Base-by-base conservation (phyloP, 1,140 invertebrate species). In the Zaprionus lachaisei region DNA sequence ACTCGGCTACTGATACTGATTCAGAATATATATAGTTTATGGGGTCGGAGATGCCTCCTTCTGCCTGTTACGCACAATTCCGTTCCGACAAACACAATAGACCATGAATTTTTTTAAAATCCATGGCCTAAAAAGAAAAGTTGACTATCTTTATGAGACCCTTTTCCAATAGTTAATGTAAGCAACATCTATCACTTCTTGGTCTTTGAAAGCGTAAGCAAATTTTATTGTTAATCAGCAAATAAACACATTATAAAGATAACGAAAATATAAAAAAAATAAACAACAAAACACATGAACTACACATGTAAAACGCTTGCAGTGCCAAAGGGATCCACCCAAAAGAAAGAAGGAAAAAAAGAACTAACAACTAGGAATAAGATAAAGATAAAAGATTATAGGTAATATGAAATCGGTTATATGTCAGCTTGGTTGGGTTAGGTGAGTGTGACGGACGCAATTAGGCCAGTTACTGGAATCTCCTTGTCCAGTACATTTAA, bases 181-280 rank as follows among this genome's bases (percentile, higher is more conserved):
- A 17, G 5, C 3, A 0, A 6, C 20, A 7, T 51, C 4, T 11
- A 14, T 24, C 3, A 14, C 20, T 3, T 57, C 22, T 54, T 57
- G 76, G 78, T 87, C 81, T 79, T 79, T 83, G 78, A 87, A 81
- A 89, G 84, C 84, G 78, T 79, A 68, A 60, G 64, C 51, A 41
- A 49, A 56, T 78, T 60, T 80, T 61, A 57, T 72, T 61, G 63
- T 22, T 54, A 11, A 44, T 17, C 72, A 28, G 56, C 17, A 55
- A 22, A 20, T 49, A 12, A 49, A 20, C 12, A 20, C 20, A 51
- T 17, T 44, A 44, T n/a, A 3, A 65, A 58, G 17, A 55, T 58
- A 11, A 51, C 44, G 65, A 15, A 28, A 24, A 22, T n/a, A 64
- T 26, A 54, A 22, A 54, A 51, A 70, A 5, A 57, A 17, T n/a